Evolutionary conservation across 2,888 invertebrate genomes (phyloP), one percentile per base, ranked within the genome.

Genomic region (Candidula unifasciata): DNA sequence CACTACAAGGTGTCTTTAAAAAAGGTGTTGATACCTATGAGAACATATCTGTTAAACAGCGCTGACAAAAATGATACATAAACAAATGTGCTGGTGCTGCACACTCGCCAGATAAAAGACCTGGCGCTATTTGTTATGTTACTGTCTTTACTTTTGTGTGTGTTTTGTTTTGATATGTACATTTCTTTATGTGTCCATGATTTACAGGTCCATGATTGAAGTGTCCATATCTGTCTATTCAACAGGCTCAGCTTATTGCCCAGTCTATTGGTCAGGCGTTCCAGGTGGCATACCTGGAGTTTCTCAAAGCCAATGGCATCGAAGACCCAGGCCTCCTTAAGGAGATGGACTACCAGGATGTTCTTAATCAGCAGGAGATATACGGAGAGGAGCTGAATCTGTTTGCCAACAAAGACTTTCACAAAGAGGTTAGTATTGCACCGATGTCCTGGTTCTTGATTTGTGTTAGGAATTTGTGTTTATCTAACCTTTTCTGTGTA

Each of bases 331-430:
- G 98, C 93, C 98, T 99, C 94, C 98, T 99, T 76, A 98, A 99
- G 93, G 99, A 99, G 95, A 99, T 99, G 97, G 99, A 99, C 94
- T 99, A 99, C 93, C 99, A 99, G 94, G 99, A 99, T 94, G 99
- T 99, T 24, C 95, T 99, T 80, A 99, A 99, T 94, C 99, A 99
- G 86, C 99, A 99, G 94, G 99, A 99, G 95, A 99, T 99, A 91
- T 98, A 99, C 92, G 99, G 99, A 0, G 99, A 99, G 92, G 99
- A 99, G 94, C 95, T 99, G 87, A 98, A 99, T 94, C 98, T 99
- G 96, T 99, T 99, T 93, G 98, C 99, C 18, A 98, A 99, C 94
- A 99, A 99, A 94, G 99, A 99, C 94, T 96, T 97, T 94, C 98
- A 99, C 93, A 98, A 98, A 94, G 98, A 98, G 95, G 96, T 96